These are phyloP conservation scores for Sebastes matsubarae DNA, from an alignment of 2,797 vertebrate species.

Conservation along the genomic window DNA sequence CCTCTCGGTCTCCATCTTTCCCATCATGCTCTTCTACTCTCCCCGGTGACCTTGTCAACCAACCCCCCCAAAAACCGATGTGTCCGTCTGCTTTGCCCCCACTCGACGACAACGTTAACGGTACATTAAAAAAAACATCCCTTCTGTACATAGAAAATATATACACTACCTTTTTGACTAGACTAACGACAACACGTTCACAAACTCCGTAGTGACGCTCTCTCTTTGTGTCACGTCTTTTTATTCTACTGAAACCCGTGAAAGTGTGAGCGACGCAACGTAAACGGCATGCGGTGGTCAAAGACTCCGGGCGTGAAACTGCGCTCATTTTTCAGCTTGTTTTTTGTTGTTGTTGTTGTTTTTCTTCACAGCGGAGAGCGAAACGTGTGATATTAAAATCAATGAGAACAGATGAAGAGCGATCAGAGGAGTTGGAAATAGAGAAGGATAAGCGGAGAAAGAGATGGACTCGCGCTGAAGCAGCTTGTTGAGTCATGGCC, in stretches of 20 bases:
- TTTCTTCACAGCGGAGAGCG: constrained; percentile 14
- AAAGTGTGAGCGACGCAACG: constrained; percentile 30
- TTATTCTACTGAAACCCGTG: constrained; percentile 41
- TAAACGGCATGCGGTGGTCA: constrained; percentile 40
- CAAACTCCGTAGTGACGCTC: constrained; percentile 43
- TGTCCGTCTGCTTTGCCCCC: background rate
- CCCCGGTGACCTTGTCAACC: background rate
- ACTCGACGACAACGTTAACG: constrained; percentile 12
- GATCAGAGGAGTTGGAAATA: constrained; percentile 3
- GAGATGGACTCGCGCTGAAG: constrained; percentile 55
- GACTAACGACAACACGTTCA: constrained; percentile 60
- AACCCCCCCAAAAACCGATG: constrained; percentile 23
- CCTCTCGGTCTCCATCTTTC: constrained; percentile 53
- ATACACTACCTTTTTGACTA: constrained; percentile 62
- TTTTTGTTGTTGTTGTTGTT: background rate
- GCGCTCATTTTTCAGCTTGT: background rate
- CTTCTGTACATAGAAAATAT: constrained; percentile 67
- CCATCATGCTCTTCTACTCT: constrained; percentile 38
- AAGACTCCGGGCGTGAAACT: background rate
- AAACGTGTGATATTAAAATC: constrained; percentile 13
- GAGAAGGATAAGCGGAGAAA: constrained; percentile 17
- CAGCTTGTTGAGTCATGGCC: constrained; percentile 68
- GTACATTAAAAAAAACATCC: constrained; percentile 45
- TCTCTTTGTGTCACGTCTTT: constrained; percentile 45
- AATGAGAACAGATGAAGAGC: constrained; percentile 16